Percentiles rank a stretch among this genome's conserved stretches.
These are phyloP conservation scores for Dasyurus viverrinus DNA, from an alignment of 2,113 vertebrate species.

Conservation along the genomic window DNA sequence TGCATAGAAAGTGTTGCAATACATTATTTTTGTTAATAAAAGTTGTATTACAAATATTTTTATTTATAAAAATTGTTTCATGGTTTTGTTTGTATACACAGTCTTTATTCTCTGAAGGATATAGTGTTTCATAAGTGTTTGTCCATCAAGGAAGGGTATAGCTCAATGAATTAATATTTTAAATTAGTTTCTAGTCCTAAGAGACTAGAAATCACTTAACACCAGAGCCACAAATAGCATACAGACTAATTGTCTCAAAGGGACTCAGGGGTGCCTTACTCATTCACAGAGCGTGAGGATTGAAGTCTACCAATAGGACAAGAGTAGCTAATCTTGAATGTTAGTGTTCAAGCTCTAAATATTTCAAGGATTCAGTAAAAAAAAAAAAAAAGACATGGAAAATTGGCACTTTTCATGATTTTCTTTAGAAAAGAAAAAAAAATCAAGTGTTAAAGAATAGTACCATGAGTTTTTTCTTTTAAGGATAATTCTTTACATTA, in stretches of 20 bases:
- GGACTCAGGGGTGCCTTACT: neutral
- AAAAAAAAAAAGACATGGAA: neutral
- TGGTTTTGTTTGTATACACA: neutral
- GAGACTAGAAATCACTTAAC: neutral
- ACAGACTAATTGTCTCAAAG: neutral
- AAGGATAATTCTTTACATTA: neutral
- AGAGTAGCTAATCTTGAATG: neutral
- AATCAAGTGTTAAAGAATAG: neutral
- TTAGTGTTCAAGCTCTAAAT: neutral
- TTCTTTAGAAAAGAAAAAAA: neutral
- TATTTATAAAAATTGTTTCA: neutral
- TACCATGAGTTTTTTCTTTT: neutral
- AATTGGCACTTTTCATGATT: neutral
- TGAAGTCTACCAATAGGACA: neutral
- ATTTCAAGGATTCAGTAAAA: neutral
- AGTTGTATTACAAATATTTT: neutral
- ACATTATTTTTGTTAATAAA: neutral
- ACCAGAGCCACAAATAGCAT: neutral
- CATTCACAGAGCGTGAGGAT: neutral
- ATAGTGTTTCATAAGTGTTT: neutral
- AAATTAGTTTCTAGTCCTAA: neutral
- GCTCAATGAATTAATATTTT: neutral
- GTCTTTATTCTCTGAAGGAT: slow-evolving; percentile 1
- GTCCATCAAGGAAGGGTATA: neutral
- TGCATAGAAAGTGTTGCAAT: neutral